Conservation (phyloP, 2,888 invertebrate genomes). For the Macrophya alboannulata region DNA sequence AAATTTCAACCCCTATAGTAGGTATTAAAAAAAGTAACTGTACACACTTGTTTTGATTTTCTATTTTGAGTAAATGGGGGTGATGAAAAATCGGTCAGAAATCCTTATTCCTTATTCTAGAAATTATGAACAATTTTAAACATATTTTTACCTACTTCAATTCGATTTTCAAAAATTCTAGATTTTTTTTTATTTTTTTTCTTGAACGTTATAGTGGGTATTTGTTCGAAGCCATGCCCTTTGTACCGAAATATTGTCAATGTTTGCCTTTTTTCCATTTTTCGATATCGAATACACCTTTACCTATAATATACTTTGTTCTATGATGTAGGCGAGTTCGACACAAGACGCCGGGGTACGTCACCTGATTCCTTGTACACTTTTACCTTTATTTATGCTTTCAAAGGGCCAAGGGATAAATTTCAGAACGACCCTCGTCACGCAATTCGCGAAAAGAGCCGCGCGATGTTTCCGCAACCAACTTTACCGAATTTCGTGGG, state of each 20-base stretch:
- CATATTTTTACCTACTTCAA: not conserved
- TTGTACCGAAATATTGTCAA: not conserved
- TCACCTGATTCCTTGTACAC: not conserved
- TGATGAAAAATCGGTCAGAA: not conserved
- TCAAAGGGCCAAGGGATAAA: not conserved
- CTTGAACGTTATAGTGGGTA: too few relatives aligned
- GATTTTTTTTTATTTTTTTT: too few relatives aligned
- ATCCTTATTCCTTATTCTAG: not conserved
- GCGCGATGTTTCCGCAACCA: not conserved
- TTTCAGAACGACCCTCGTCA: slow-evolving; percentile 39
- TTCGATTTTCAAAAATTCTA: not conserved
- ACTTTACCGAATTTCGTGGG: not conserved
- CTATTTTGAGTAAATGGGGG: not conserved
- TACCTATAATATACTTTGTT: not conserved
- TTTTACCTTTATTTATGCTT: slow-evolving; percentile 34
- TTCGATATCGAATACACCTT: too few relatives aligned
- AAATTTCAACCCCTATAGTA: not conserved
- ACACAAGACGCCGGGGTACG: not conserved
- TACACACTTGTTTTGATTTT: not conserved
- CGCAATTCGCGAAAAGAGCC: not conserved
- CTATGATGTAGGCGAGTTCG: not conserved
- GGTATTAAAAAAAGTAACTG: too few relatives aligned
- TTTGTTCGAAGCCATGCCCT: too few relatives aligned
- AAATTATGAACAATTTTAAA: not conserved
- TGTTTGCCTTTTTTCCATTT: not conserved